Evolutionary conservation across 2,888 invertebrate genomes (phyloP).

Genomic region (Acronicta leporina): DNA sequence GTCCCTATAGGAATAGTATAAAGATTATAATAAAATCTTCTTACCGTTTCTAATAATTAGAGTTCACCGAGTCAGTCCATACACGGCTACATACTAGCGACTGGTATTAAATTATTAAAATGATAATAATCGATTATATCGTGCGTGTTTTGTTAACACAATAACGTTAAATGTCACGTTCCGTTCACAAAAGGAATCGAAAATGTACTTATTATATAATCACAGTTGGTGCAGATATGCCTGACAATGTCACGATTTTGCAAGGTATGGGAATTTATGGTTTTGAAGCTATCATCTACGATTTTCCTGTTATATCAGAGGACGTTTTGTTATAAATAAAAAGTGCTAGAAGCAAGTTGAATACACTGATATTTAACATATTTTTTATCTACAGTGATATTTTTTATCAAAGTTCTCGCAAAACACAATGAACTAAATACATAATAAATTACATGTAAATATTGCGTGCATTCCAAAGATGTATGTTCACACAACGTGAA

Average conservation of each 20-base stretch:
- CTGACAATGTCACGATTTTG: constrained; percentile 9
- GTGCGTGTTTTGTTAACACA: constrained; percentile 38
- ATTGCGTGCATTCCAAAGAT: no score
- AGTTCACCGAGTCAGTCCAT: constrained; percentile 29
- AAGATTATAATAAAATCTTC: constrained; percentile 40
- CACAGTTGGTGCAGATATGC: constrained; percentile 13
- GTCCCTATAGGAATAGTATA: constrained; percentile 49
- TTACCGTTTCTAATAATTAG: constrained; percentile 29
- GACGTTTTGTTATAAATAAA: neutral
- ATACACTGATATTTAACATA: neutral
- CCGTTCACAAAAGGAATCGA: constrained; percentile 14
- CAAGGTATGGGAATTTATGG: constrained; percentile 7
- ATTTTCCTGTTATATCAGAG: constrained; percentile 10
- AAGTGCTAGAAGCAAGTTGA: neutral
- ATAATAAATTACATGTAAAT: no score
- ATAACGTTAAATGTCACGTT: constrained; percentile 29
- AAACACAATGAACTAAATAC: no score
- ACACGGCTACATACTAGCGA: constrained; percentile 29
- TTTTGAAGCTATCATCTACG: neutral
- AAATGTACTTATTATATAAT: constrained; percentile 17
- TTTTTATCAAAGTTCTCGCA: no score
- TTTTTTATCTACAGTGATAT: no score
- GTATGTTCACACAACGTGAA: no score
- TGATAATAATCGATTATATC: constrained; percentile 40
- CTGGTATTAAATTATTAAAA: constrained; percentile 46